Conservation (phyloP, 1,140 invertebrate species). For the Neodiprion fabricii region DNA sequence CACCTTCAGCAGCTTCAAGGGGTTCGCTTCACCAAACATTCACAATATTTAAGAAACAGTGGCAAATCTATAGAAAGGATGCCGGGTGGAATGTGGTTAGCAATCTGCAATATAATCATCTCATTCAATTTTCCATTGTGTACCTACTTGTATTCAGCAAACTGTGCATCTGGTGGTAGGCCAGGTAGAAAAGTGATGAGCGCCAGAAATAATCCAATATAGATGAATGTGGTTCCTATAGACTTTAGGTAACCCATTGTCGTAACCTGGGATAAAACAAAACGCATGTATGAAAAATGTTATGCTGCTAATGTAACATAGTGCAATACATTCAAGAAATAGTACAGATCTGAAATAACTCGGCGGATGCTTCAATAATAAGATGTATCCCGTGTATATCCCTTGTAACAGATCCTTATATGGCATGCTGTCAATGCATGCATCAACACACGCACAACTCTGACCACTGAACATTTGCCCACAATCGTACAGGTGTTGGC, state of each 20-base stretch:
- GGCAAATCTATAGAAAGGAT: too few species aligned
- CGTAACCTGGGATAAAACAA: not conserved
- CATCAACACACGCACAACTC: too few species aligned
- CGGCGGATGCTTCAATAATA: not conserved
- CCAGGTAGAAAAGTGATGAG: slow-evolving; percentile 65
- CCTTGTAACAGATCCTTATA: not conserved
- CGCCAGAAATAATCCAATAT: slow-evolving; percentile 45
- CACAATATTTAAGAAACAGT: too few species aligned
- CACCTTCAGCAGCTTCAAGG: too few species aligned
- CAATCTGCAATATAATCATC: too few species aligned
- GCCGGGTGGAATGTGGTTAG: too few species aligned
- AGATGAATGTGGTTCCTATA: slow-evolving; percentile 48
- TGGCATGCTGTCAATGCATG: too few species aligned
- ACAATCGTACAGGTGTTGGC: too few species aligned
- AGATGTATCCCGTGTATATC: not conserved
- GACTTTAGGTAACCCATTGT: slow-evolving; percentile 53
- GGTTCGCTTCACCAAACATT: too few species aligned
- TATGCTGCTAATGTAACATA: not conserved
- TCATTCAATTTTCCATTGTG: too few species aligned
- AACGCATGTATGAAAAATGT: not conserved
- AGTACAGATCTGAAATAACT: not conserved
- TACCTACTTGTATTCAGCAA: slow-evolving; percentile 60
- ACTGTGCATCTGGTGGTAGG: slow-evolving; percentile 63
- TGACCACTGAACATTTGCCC: too few species aligned
- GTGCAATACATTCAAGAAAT: not conserved